Percentiles rank a stretch among this genome's conserved stretches.
Conservation (phyloP, 2,113 vertebrate genomes). For the Cephalopholis sonnerati region DNA sequence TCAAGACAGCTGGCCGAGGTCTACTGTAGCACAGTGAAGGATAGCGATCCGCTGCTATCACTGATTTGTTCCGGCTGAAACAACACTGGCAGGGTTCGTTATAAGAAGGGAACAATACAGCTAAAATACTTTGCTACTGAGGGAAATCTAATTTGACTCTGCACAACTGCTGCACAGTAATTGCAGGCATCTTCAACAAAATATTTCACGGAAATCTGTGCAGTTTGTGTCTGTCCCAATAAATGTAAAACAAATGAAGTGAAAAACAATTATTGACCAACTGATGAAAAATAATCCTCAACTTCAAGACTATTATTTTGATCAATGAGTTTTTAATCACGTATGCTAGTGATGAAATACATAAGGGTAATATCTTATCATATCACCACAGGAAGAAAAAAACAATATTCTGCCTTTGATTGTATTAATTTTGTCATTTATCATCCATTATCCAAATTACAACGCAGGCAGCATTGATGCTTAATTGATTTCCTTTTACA, state of each 20-base stretch:
- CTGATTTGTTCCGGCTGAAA: slow-evolving; percentile 17
- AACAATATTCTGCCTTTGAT: slow-evolving; percentile 45
- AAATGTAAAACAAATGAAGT: not conserved
- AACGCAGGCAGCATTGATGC: slow-evolving; percentile 50
- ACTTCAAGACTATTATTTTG: slow-evolving; percentile 17
- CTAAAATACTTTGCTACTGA: slow-evolving; percentile 4
- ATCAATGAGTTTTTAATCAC: slow-evolving; percentile 64
- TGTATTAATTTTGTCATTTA: slow-evolving; percentile 72
- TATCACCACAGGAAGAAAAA: slow-evolving; percentile 35
- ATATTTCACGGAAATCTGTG: not conserved
- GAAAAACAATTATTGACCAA: slow-evolving; percentile 25
- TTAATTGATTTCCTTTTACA: slow-evolving; percentile 69
- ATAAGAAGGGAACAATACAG: not conserved
- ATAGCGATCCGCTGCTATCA: slow-evolving; percentile 44
- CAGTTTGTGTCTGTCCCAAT: not conserved
- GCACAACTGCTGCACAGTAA: not conserved
- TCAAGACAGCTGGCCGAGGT: slow-evolving; percentile 61
- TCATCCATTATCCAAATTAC: slow-evolving; percentile 75
- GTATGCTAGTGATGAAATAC: slow-evolving; percentile 48
- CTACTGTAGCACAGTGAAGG: slow-evolving; percentile 25
- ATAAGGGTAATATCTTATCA: slow-evolving; percentile 40
- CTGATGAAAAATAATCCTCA: slow-evolving; percentile 36
- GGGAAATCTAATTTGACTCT: not conserved
- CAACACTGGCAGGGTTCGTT: slow-evolving; percentile 24
- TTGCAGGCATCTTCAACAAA: not conserved